Evolutionary conservation across 2,888 invertebrate genomes (phyloP), one percentile per base, ranked within the genome.

Genomic region (Gari tellinella): DNA sequence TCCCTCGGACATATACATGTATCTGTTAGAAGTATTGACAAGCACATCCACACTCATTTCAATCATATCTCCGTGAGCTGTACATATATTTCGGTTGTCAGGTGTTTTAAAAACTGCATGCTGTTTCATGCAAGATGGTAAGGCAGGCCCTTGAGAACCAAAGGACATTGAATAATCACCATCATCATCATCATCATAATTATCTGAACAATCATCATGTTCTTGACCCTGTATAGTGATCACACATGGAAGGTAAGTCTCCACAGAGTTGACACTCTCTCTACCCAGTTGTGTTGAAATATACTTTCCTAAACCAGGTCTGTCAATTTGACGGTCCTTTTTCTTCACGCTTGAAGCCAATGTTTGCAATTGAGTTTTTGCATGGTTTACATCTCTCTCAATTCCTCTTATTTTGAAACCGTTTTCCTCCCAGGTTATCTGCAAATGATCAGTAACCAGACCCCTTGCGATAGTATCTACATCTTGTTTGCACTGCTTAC

Each of bases 11-110:
- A 67, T 56, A 31, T 56, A 49, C 19, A 74, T 45, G n/a, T 65
- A 62, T 12, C 58, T 26, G 41, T 67, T 58, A 15, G 67, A 52
- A 26, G 67, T 38, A 38, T 68, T 63, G 14, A 73, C 67, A 25
- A 73, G 25, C 0, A 67, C 67, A 58, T 73, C 67, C 15, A 65
- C 72, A 2, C 15, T 23, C 5, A 72, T 19, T 14, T 72, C 72
- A 7, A 70, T 67, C 67, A 76, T 72, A 41, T 76, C 70, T n/a
- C 76, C 76, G 25, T 64, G 52, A 1, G 45, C 58, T 7, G 55
- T 57, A 26, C 43, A 64, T 14, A 76, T 56, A 14, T 45, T 67
- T n/a, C 67, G 53, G 12, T 45, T 45, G 10, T 58, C 60, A 63
- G 58, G 63, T 7, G 43, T 26, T 8, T 31, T 46, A 31, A 57